These are phyloP conservation scores for Cyrtodaria siliqua DNA, from an alignment of 2,888 invertebrate species.

Conservation along the genomic window DNA sequence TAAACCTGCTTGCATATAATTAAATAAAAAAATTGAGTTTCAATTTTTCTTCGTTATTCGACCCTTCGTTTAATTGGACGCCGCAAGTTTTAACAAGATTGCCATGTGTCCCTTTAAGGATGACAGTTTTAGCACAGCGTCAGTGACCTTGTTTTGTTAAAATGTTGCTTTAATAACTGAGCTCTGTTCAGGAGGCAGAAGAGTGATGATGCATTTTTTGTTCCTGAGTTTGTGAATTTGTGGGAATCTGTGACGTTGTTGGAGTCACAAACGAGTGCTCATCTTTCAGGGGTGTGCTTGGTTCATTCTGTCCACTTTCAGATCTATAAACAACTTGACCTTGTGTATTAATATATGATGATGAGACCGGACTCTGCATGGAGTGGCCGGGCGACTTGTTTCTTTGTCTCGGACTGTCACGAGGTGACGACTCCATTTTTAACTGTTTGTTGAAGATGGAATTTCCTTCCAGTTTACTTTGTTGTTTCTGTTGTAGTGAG, in stretches of 20 bases:
- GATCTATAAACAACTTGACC: conserved; percentile 48
- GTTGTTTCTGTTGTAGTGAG: conserved; percentile 71
- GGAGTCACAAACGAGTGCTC: conserved; percentile 29
- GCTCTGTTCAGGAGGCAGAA: conserved; percentile 30
- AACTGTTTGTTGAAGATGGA: conserved; percentile 27
- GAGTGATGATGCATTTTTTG: conserved; percentile 26
- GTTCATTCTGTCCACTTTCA: conserved; percentile 47
- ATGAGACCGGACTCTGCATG: conserved; percentile 26
- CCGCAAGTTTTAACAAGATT: too few relatives aligned
- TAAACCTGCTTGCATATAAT: too few relatives aligned
- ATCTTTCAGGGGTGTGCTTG: conserved; percentile 24
- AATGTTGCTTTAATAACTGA: background rate
- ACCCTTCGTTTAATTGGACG: too few relatives aligned
- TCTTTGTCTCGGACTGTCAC: conserved; percentile 21
- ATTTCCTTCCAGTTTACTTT: conserved; percentile 35
- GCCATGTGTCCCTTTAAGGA: too few relatives aligned
- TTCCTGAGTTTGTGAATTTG: conserved; percentile 50
- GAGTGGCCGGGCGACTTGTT: conserved; percentile 30
- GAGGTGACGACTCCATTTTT: conserved; percentile 18
- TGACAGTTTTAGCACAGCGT: too few relatives aligned
- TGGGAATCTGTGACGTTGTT: conserved; percentile 36
- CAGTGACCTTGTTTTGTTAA: background rate
- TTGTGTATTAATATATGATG: conserved; percentile 9
- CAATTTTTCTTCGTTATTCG: too few relatives aligned
- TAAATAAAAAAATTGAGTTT: too few relatives aligned